phyloP scores from a whole-genome alignment of 2,113 vertebrate species.

The Hemiprocne comata region DNA sequence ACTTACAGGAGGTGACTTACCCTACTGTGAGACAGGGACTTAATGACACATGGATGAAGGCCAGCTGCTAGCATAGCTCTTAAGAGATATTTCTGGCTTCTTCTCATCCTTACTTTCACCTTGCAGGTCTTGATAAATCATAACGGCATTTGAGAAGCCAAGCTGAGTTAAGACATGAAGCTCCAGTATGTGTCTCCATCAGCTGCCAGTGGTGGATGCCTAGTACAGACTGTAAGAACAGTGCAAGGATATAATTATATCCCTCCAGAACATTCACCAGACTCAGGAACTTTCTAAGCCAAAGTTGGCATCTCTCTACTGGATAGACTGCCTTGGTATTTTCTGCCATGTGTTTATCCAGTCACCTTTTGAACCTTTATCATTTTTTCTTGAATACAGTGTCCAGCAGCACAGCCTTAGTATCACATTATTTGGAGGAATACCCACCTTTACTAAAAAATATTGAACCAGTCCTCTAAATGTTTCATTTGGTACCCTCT shows the following conservation, averaged over 20 bases:
- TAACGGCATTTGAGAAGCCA: neutral
- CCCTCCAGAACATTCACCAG: neutral
- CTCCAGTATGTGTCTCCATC: neutral
- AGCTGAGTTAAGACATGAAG: neutral
- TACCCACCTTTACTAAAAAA: no score
- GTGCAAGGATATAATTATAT: neutral
- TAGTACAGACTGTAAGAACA: neutral
- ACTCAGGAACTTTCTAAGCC: neutral
- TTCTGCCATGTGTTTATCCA: neutral
- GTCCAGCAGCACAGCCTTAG: neutral
- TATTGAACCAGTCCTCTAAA: neutral
- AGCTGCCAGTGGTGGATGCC: neutral
- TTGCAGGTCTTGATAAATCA: neutral
- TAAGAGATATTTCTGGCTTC: neutral
- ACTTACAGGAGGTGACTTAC: neutral
- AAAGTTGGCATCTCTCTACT: neutral
- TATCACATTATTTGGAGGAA: neutral
- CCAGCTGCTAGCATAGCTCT: neutral
- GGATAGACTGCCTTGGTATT: neutral
- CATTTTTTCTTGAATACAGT: neutral
- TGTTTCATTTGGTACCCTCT: neutral
- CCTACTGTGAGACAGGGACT: neutral
- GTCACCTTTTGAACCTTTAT: neutral
- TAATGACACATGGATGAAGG: neutral
- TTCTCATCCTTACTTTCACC: neutral